Conservation (phyloP, 2,797 vertebrate genomes). For the Coluber constrictor region DNA sequence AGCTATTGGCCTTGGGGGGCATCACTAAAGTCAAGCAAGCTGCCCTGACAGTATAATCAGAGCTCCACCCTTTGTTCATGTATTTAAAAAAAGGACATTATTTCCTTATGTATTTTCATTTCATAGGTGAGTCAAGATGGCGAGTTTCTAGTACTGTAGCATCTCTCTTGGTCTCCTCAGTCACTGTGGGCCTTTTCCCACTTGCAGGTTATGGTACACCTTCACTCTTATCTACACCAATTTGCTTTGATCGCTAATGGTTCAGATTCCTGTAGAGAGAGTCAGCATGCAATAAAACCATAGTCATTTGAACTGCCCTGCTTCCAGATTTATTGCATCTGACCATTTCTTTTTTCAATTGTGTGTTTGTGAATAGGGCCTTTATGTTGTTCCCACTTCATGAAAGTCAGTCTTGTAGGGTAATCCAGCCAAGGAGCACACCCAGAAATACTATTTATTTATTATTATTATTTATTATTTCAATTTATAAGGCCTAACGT, state of each 20-base stretch:
- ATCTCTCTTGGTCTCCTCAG: background rate
- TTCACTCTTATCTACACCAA: too few relatives aligned
- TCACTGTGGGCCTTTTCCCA: background rate
- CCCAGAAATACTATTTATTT: background rate
- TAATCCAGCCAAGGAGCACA: too few relatives aligned
- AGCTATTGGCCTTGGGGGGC: background rate
- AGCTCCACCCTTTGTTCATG: background rate
- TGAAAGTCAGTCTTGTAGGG: background rate
- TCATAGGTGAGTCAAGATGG: background rate
- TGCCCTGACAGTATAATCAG: background rate
- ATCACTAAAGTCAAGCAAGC: background rate
- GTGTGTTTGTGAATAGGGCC: background rate
- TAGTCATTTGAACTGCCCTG: too few relatives aligned
- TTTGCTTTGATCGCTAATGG: too few relatives aligned
- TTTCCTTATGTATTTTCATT: background rate
- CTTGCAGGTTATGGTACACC: background rate
- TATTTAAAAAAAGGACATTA: background rate
- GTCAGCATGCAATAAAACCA: too few relatives aligned
- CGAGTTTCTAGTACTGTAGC: background rate
- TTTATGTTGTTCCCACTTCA: background rate
- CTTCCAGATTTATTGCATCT: too few relatives aligned
- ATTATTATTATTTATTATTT: too few relatives aligned
- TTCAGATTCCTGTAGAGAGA: too few relatives aligned
- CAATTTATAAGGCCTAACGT: background rate
- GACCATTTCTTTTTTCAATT: background rate